A percentile compares a stretch with the other conserved stretches of the same genome.
Conservation (phyloP, 2,888 invertebrate genomes). For the Rhagium mordax region DNA sequence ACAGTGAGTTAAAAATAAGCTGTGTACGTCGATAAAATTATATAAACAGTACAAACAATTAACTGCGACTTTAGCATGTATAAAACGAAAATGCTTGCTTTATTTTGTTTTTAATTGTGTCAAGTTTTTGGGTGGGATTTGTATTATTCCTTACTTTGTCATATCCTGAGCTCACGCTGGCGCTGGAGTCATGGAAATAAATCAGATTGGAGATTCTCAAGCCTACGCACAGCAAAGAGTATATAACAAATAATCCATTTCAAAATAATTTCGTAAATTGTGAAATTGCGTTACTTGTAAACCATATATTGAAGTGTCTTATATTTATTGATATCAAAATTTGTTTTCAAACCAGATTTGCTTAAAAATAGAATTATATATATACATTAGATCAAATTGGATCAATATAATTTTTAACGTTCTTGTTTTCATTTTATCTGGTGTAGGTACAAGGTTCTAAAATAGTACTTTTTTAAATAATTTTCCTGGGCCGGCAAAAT, state of each 20-base stretch:
- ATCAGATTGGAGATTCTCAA: no score
- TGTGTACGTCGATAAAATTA: constrained; percentile 10
- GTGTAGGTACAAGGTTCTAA: no score
- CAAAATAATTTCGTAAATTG: background rate
- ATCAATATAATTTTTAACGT: background rate
- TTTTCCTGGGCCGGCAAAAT: no score
- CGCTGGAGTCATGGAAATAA: background rate
- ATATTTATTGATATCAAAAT: background rate
- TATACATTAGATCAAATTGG: no score
- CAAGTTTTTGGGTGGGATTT: background rate
- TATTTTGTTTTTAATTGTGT: background rate
- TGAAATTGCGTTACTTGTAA: background rate
- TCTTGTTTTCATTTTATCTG: no score
- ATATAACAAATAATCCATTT: background rate
- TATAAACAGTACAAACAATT: constrained; percentile 30
- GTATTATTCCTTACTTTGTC: background rate
- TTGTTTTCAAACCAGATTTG: background rate
- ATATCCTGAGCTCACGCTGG: no score
- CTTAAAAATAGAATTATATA: no score
- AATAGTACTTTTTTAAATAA: no score
- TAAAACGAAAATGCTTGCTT: background rate
- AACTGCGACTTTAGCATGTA: constrained; percentile 11
- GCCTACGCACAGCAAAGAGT: no score
- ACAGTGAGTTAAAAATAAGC: constrained; percentile 23
- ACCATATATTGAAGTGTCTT: background rate